Conservation (phyloP, 2,113 vertebrate species). For the Brachionichthys hirsutus region DNA sequence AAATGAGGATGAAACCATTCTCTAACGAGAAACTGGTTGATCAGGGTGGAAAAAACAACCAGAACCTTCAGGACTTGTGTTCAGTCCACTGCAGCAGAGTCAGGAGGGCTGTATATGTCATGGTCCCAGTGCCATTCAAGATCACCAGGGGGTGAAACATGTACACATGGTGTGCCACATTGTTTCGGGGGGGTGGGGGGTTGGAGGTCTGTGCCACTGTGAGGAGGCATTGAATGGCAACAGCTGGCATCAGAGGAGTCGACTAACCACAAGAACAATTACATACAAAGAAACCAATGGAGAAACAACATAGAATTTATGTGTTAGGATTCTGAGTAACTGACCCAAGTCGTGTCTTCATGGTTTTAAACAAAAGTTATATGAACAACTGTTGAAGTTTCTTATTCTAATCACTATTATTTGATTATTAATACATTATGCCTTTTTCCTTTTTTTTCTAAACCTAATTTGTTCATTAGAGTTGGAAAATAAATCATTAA, state of each 20-base stretch:
- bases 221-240: slow-evolving; percentile 79
- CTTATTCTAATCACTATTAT: neutral
- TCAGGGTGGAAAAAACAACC: neutral
- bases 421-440: slow-evolving; percentile 3
- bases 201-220: slow-evolving; percentile 70
- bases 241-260: slow-evolving; percentile 77
- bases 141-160: slow-evolving; percentile 79
- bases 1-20: neutral
- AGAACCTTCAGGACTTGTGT: slow-evolving; percentile 65
- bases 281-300: slow-evolving; percentile 81
- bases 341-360: slow-evolving; percentile 50
- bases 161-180: slow-evolving; percentile 74
- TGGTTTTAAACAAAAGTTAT: slow-evolving; percentile 31
- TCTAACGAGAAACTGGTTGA: too few species aligned
- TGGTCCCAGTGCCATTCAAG: slow-evolving; percentile 80
- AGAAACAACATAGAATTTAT: slow-evolving; percentile 79
- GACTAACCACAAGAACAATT: slow-evolving; percentile 80
- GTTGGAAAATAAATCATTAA: slow-evolving; percentile 34
- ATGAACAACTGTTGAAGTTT: slow-evolving; percentile 27
- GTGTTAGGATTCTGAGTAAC: slow-evolving; percentile 66
- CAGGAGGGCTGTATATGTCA: slow-evolving; percentile 64
- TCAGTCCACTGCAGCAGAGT: slow-evolving; percentile 75
- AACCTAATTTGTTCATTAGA: slow-evolving; percentile 15
- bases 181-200: slow-evolving; percentile 75
- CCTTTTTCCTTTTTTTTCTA: slow-evolving; percentile 26